Evolutionary conservation across 2,888 invertebrate species (phyloP), one percentile per base, ranked within the genome.

Genomic region (Hedychridium roseum): DNA sequence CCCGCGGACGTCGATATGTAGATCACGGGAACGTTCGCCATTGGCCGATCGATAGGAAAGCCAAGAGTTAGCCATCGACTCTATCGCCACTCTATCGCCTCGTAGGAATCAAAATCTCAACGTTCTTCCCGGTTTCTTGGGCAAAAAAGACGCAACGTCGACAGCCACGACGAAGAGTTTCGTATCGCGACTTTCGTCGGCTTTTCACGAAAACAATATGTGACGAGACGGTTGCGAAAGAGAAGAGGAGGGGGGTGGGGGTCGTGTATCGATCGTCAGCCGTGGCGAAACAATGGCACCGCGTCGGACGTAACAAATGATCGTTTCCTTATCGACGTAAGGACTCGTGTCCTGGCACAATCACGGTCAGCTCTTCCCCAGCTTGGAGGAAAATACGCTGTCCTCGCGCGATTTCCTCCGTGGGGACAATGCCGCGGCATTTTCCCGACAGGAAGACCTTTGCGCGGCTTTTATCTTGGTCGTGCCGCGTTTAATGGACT

Each of bases 261-360:
- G n/a, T 39, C 26, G 46, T 15, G 65, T 74, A 78, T 78, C 74
- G 76, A 77, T 77, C 72, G 57, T 53, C 50, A 50, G 43, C 50
- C 52, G n/a, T n/a, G n/a, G n/a, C 64, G 70, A 77, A 74, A 78
- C 78, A 78, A 78, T 78, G 72, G 71, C 71, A 54, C 50, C 65
- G 66, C 51, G 66, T 69, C 66, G 69, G 64, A 66, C 56, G 65
- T 76, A 76, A 77, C 76, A 78, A 78, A 78, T 78, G 76, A 75
- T 74, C 66, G 54, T 46, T 51, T 66, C 49, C 75, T 78, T 78
- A 78, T 78, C 77, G 62, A 57, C 17, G 26, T 41, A 42, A 43
- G 39, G 50, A 51, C 53, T 39, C 39, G 51, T 49, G 38, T 17
- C 30, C 32, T 14, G 53, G 23, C 51, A 46, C 47, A 43, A 50